Percentiles rank a stretch among this genome's conserved stretches.
Evolutionary conservation across 2,888 invertebrate species (phyloP).

Genomic region (Meteorus colon): DNA sequence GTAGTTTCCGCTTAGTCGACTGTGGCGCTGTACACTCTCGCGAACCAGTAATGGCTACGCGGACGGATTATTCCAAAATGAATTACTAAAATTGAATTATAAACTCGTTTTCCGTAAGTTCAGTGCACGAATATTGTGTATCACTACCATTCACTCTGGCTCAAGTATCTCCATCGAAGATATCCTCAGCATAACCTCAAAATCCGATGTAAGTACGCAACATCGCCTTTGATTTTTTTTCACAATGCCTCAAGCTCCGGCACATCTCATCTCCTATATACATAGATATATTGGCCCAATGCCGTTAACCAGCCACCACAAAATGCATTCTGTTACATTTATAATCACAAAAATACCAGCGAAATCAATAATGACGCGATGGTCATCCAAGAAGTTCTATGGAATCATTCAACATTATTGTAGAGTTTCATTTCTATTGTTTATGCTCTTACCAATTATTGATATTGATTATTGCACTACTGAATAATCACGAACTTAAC

Average conservation of each 20-base stretch:
- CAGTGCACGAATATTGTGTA: background rate
- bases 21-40: background rate
- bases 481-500: background rate
- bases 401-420: background rate
- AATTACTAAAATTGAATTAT: background rate
- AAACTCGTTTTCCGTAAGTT: background rate
- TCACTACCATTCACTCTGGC: background rate
- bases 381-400: background rate
- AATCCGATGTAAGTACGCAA: slow-evolving; percentile 17
- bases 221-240: background rate
- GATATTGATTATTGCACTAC: background rate
- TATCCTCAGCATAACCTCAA: background rate
- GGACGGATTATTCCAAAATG: slow-evolving; percentile 5
- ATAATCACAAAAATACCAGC: background rate
- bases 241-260: background rate
- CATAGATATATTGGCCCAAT: background rate
- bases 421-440: background rate
- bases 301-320: background rate
- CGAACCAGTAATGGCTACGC: slow-evolving; percentile 3
- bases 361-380: background rate
- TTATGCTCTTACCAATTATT: background rate
- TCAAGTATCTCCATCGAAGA: background rate
- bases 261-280: background rate
- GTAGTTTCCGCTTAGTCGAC: background rate
- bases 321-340: background rate